Conservation (phyloP, 2,797 vertebrate genomes). For the Tapera naevia region DNA sequence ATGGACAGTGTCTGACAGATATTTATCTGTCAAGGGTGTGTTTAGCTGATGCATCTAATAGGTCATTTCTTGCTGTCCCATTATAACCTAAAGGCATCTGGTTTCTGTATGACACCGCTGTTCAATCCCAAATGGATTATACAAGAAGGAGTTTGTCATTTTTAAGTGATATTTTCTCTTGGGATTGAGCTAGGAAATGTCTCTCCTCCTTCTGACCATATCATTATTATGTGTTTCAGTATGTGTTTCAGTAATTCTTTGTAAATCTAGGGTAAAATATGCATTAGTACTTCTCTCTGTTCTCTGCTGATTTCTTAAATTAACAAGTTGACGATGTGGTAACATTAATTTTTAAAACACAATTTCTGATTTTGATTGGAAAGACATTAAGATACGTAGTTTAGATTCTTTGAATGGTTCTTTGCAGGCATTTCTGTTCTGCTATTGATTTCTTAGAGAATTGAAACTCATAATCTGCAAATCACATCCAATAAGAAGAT, state of each 20-base stretch:
- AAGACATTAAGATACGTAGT: background rate
- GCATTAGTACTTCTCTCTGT: background rate
- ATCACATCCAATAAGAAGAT: background rate
- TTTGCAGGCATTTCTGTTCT: background rate
- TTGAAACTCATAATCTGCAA: background rate
- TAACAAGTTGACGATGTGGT: background rate
- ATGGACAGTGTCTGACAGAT: constrained; percentile 5
- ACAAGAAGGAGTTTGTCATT: background rate
- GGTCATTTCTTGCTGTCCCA: background rate
- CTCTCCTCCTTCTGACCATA: background rate
- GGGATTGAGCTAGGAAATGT: background rate
- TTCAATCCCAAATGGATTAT: constrained; percentile 10
- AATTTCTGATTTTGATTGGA: background rate
- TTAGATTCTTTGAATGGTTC: background rate
- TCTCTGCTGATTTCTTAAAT: background rate
- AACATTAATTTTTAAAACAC: background rate
- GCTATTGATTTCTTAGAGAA: background rate
- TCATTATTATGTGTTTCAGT: background rate
- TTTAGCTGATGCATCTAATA: constrained; percentile 30
- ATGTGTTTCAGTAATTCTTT: background rate
- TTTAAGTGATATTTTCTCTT: constrained; percentile 11
- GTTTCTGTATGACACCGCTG: background rate
- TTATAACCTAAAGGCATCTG: constrained; percentile 39
- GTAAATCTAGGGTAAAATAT: background rate
- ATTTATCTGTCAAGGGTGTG: constrained; percentile 18